Conservation (phyloP, 2,797 vertebrate genomes). For the Ficedula albicollis region DNA sequence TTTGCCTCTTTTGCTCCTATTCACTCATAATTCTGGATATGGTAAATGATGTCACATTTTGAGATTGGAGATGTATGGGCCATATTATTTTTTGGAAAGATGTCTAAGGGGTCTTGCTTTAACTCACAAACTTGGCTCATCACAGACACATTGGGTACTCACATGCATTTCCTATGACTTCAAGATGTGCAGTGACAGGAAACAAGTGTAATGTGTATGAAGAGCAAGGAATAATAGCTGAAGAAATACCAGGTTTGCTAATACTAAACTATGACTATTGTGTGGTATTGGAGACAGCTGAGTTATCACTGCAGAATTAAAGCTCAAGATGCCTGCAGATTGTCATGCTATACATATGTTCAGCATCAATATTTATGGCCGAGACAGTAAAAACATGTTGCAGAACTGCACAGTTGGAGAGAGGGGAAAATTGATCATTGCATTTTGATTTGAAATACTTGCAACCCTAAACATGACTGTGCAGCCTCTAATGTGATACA, state of each 20-base stretch:
- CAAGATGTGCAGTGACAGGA: background rate
- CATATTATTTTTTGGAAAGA: background rate
- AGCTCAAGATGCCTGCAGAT: background rate
- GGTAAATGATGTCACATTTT: background rate
- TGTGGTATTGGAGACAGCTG: background rate
- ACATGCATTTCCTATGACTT: background rate
- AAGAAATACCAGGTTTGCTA: slow-evolving; percentile 16
- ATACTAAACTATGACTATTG: background rate
- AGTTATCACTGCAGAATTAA: slow-evolving; percentile 29
- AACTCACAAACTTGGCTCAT: background rate
- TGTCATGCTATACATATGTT: slow-evolving; percentile 42
- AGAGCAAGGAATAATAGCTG: background rate
- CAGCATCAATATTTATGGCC: slow-evolving; percentile 57
- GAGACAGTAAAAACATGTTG: slow-evolving; percentile 41
- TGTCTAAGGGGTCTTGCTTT: background rate
- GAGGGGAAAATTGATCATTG: slow-evolving; percentile 26
- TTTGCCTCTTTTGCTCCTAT: background rate
- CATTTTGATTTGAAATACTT: slow-evolving; percentile 21
- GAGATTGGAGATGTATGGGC: background rate
- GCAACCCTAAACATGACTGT: background rate
- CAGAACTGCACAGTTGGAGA: slow-evolving; percentile 23
- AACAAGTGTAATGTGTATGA: background rate
- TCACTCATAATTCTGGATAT: background rate
- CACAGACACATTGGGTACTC: background rate
- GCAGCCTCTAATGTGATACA: background rate